Evolutionary conservation across 2,113 vertebrate genomes (phyloP).

Genomic region (Catharus bicknelli): DNA sequence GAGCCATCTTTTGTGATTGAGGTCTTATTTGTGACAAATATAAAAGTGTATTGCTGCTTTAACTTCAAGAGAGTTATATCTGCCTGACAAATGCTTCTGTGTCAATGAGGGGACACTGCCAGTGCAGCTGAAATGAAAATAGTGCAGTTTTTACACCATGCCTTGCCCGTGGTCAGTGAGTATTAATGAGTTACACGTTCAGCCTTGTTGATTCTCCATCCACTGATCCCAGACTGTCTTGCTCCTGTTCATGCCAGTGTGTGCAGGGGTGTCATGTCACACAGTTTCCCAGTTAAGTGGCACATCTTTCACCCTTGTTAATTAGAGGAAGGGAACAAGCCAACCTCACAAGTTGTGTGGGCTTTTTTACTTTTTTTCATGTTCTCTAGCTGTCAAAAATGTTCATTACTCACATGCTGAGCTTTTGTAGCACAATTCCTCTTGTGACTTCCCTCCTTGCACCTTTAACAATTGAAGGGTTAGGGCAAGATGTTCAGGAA

Average conservation of each 20-base stretch:
- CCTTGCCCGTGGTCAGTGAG: background rate
- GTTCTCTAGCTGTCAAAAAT: background rate
- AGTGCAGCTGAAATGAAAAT: background rate
- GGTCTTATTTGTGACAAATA: background rate
- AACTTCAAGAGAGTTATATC: background rate
- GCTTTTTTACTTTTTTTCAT: background rate
- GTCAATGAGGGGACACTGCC: background rate
- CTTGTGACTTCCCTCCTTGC: background rate
- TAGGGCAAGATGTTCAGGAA: background rate
- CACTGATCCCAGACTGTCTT: fast-evolving
- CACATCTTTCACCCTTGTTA: background rate
- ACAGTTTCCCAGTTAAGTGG: background rate
- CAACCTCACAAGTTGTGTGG: background rate
- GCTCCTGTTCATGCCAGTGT: background rate
- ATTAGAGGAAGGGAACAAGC: background rate
- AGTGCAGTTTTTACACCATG: background rate
- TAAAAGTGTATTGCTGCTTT: background rate
- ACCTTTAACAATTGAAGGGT: background rate
- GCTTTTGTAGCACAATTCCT: background rate
- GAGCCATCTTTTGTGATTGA: background rate
- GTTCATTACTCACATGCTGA: background rate
- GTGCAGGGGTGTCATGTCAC: background rate
- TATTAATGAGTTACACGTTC: background rate
- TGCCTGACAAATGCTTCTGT: background rate
- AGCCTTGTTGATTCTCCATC: background rate